phyloP scores from a whole-genome alignment of 1,140 invertebrate genomes.

The Pararge aegeria region DNA sequence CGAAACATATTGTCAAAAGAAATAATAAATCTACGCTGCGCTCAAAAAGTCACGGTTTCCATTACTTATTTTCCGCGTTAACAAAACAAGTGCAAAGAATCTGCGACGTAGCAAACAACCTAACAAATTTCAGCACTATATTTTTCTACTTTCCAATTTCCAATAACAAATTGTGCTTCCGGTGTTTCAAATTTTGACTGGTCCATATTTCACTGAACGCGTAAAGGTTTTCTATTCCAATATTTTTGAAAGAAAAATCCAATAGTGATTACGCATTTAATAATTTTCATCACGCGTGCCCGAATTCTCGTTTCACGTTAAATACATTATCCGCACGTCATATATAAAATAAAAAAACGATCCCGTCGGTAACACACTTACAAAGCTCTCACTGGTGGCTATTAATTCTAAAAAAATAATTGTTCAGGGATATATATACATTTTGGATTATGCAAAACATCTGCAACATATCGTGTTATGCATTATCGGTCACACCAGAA shows the following conservation, averaged over 20 bases:
- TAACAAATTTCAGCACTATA: constrained; percentile 5
- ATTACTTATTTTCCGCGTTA: not conserved
- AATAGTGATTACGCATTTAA: not conserved
- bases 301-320: too few relatives aligned
- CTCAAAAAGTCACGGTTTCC: not conserved
- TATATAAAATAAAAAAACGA: too few relatives aligned
- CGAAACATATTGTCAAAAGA: too few relatives aligned
- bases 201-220: constrained; percentile 6
- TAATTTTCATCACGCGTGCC: not conserved
- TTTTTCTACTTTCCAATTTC: constrained; percentile 5
- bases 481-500: too few relatives aligned
- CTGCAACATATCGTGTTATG: too few relatives aligned
- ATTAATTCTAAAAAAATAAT: too few relatives aligned
- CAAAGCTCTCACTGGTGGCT: too few relatives aligned
- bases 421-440: too few relatives aligned
- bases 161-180: constrained; percentile 10
- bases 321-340: too few relatives aligned
- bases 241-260: not conserved
- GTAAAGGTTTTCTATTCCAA: not conserved
- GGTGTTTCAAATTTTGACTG: constrained; percentile 5
- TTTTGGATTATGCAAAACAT: too few relatives aligned
- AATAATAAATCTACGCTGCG: too few relatives aligned
- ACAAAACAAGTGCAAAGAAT: not conserved
- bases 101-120: not conserved
- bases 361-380: too few relatives aligned